Conservation (phyloP, 2,113 vertebrate species). For the Indicator maculatus region DNA sequence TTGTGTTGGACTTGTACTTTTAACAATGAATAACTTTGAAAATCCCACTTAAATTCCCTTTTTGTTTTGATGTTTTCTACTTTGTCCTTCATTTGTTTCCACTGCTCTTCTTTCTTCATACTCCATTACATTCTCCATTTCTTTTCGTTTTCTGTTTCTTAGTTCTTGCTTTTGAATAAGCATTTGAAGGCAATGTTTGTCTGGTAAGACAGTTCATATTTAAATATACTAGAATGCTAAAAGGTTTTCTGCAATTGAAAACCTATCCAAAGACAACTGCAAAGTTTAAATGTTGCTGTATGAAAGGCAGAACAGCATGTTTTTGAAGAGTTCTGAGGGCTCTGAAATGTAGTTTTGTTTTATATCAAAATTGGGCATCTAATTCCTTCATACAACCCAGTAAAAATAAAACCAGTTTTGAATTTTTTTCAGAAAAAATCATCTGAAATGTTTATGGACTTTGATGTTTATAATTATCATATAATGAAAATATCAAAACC, state of each 20-base stretch:
- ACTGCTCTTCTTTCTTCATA: not conserved
- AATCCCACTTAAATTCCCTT: not conserved
- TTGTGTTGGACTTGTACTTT: not conserved
- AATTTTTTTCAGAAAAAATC: not conserved
- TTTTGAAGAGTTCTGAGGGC: not conserved
- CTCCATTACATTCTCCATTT: not conserved
- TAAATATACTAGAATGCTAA: not conserved
- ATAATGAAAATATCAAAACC: not conserved
- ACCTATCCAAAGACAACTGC: not conserved
- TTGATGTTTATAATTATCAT: not conserved
- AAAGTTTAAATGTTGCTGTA: not conserved
- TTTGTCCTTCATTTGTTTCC: not conserved
- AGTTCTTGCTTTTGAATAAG: not conserved
- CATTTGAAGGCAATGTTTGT: not conserved
- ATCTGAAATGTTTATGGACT: not conserved
- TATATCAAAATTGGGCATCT: not conserved
- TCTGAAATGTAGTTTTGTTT: not conserved
- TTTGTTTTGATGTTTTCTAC: not conserved
- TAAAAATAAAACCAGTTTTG: not conserved
- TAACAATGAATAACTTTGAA: not conserved
- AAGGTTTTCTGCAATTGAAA: not conserved
- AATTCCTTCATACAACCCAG: not conserved
- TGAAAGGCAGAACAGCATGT: not conserved
- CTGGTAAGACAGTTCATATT: not conserved
- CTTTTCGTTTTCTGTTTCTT: not conserved